Percentiles rank a stretch among this genome's conserved stretches.
Evolutionary conservation across 2,797 vertebrate species (phyloP).

Genomic region (Characodon lateralis): DNA sequence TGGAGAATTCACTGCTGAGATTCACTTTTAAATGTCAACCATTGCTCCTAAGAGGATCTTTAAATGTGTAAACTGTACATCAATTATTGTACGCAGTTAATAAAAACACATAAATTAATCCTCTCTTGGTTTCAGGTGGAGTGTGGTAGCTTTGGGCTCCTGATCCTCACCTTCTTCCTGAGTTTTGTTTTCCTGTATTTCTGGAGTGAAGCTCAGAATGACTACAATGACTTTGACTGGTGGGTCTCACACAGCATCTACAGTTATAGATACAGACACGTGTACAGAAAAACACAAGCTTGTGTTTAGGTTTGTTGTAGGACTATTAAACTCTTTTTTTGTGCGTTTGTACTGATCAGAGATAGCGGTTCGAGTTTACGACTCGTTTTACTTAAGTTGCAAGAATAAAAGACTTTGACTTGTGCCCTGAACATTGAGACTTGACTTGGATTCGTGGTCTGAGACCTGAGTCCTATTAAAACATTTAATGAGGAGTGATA

Average conservation of each 20-base stretch:
- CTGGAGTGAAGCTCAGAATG: conserved; percentile 91
- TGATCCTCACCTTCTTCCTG: conserved; percentile 85
- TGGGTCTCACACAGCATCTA: conserved; percentile 62
- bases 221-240: conserved; percentile 93
- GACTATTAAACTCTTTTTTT: neutral
- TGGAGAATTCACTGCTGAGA: neutral
- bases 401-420: too few relatives aligned
- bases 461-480: too few relatives aligned
- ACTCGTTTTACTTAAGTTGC: too few relatives aligned
- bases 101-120: neutral
- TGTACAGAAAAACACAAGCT: neutral
- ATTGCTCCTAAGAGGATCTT: neutral
- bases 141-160: conserved; percentile 81
- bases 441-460: too few relatives aligned
- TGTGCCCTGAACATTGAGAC: too few relatives aligned
- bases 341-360: too few relatives aligned
- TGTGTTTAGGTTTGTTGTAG: too few relatives aligned
- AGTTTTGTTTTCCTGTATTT: conserved; percentile 87
- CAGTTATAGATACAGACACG: neutral
- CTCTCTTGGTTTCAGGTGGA: conserved; percentile 78
- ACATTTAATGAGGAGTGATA: too few relatives aligned
- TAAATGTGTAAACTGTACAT: neutral
- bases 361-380: too few relatives aligned
- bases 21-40: neutral
- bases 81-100: too few relatives aligned